A percentile compares a stretch with the other conserved stretches of the same genome.
Evolutionary conservation across 2,113 vertebrate genomes (phyloP).

Genomic region (Marmota monax): DNA sequence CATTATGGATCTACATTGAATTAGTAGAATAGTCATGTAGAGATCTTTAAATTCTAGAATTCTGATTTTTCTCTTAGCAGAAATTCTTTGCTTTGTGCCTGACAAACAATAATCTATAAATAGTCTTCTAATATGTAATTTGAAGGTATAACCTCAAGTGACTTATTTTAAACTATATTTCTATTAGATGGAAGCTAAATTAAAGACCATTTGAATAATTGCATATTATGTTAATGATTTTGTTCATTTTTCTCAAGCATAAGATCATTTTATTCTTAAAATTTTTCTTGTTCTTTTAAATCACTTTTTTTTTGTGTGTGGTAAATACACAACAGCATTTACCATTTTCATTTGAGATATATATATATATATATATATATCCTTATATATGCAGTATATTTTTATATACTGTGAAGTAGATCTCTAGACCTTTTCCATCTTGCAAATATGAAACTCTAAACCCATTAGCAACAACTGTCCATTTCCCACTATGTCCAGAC

Average conservation of each 20-base stretch:
- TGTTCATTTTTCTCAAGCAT: background rate
- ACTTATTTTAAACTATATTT: background rate
- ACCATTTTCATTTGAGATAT: no score
- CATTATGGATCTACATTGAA: background rate
- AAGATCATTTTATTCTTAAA: background rate
- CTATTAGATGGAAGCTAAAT: background rate
- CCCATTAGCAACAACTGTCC: background rate
- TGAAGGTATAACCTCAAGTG: background rate
- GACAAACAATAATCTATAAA: conserved; percentile 15
- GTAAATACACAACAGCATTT: no score
- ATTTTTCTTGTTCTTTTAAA: background rate
- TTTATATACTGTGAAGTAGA: background rate
- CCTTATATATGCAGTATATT: no score
- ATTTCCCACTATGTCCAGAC: background rate
- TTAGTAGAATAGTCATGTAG: background rate
- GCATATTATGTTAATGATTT: background rate
- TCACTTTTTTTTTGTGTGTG: background rate
- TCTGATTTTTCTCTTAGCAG: conserved; percentile 28
- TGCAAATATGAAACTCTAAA: background rate
- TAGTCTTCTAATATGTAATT: conserved; percentile 17
- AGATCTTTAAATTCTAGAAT: background rate
- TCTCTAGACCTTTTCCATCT: background rate
- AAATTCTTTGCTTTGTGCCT: conserved; percentile 43
- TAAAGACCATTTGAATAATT: conserved; percentile 43
- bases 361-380: no score